These are phyloP conservation scores for Sinella curviseta DNA, from an alignment of 1,140 invertebrate genomes.

Conservation along the genomic window DNA sequence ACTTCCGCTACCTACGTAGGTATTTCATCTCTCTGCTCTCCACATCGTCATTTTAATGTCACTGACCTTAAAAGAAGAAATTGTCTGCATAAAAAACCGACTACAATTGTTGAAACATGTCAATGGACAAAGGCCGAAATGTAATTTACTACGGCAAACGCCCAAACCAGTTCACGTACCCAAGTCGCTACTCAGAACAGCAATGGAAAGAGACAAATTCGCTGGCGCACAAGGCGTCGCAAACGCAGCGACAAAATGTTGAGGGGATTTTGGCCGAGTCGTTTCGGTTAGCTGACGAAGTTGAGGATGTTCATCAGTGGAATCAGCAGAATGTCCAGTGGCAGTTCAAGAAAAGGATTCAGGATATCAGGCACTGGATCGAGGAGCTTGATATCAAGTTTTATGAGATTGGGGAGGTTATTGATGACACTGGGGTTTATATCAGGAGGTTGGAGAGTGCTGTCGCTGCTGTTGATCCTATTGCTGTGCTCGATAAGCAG, in stretches of 20 bases:
- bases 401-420: constrained; percentile 63
- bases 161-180: constrained; percentile 35
- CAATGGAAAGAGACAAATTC: constrained; percentile 73
- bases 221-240: constrained; percentile 64
- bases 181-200: constrained; percentile 64
- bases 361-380: constrained; percentile 77
- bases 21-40: too few relatives aligned
- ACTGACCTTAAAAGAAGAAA: too few relatives aligned
- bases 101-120: too few relatives aligned
- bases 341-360: constrained; percentile 72
- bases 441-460: constrained; percentile 68
- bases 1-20: too few relatives aligned
- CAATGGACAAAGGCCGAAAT: not conserved
- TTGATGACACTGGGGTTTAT: constrained; percentile 68
- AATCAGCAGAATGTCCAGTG: constrained; percentile 67
- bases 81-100: too few relatives aligned
- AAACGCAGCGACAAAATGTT: constrained; percentile 71
- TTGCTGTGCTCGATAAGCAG: constrained; percentile 55
- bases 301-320: constrained; percentile 63
- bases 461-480: constrained; percentile 64
- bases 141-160: not conserved
- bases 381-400: constrained; percentile 73
- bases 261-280: constrained; percentile 66
- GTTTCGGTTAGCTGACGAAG: constrained; percentile 64
- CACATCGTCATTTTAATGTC: too few relatives aligned